Percentiles rank a stretch among this genome's conserved stretches.
phyloP scores from a whole-genome alignment of 2,797 vertebrate species.

The Syngnathus acus region DNA sequence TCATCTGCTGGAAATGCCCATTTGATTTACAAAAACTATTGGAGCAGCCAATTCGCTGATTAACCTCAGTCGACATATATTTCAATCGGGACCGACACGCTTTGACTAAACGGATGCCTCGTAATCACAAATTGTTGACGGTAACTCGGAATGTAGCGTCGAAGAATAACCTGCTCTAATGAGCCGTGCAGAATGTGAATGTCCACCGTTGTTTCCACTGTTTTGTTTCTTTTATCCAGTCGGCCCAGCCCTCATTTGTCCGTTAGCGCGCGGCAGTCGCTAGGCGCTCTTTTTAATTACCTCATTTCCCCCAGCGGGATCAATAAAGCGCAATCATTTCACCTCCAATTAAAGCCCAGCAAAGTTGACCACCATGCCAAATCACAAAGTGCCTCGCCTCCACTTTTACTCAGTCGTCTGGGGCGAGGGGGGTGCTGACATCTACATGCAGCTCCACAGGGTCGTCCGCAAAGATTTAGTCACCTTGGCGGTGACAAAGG shows the following conservation, averaged over 20 bases:
- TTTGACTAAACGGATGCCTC: neutral
- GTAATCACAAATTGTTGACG: neutral
- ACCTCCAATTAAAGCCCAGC: slow-evolving; percentile 32
- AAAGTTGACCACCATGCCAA: slow-evolving; percentile 25
- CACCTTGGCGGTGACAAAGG: neutral
- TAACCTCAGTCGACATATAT: neutral
- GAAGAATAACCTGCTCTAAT: neutral
- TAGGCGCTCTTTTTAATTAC: neutral
- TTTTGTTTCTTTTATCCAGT: neutral
- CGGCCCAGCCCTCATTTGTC: neutral
- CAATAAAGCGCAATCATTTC: slow-evolving; percentile 30
- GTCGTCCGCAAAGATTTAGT: neutral
- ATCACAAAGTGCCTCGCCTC: slow-evolving; percentile 22
- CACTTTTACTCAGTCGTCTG: slow-evolving; percentile 13
- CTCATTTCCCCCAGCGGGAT: slow-evolving; percentile 15
- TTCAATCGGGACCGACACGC: too few species aligned
- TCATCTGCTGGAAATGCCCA: neutral
- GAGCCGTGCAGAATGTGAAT: neutral
- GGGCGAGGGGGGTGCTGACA: slow-evolving; percentile 29
- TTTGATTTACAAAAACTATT: neutral
- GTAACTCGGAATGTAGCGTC: neutral
- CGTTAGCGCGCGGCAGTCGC: neutral
- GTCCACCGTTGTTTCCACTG: neutral
- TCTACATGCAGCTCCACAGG: slow-evolving; percentile 13
- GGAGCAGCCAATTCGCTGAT: neutral